phyloP scores from a whole-genome alignment of 2,797 vertebrate genomes.

The Xiphophorus birchmanni region DNA sequence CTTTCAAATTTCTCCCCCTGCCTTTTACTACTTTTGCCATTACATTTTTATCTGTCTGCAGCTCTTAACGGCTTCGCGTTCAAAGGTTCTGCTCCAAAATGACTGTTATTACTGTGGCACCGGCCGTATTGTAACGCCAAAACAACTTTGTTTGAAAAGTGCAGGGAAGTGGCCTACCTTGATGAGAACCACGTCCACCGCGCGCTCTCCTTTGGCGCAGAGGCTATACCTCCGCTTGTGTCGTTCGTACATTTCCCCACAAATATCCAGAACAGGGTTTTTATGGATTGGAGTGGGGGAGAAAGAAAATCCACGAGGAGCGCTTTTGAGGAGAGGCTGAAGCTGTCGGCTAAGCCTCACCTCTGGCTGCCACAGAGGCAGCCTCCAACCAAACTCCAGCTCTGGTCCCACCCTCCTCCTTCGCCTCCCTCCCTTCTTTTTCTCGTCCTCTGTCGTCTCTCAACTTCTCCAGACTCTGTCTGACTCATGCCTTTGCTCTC shows the following conservation, averaged over 20 bases:
- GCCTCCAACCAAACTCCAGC: slow-evolving; percentile 60
- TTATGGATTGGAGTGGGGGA: slow-evolving; percentile 20
- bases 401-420: slow-evolving; percentile 58
- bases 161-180: slow-evolving; percentile 85
- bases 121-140: slow-evolving; percentile 12
- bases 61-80: slow-evolving; percentile 33
- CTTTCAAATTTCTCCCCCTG: slow-evolving; percentile 23
- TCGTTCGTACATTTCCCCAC: slow-evolving; percentile 90
- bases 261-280: slow-evolving; percentile 49
- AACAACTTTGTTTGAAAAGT: slow-evolving; percentile 59
- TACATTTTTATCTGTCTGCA: slow-evolving; percentile 31
- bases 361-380: slow-evolving; percentile 73
- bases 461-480: slow-evolving; percentile 61
- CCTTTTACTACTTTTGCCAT: slow-evolving; percentile 31
- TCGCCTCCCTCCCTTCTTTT: slow-evolving; percentile 45
- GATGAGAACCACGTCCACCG: slow-evolving; percentile 92
- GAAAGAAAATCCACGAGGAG: slow-evolving; percentile 52
- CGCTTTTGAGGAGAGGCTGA: slow-evolving; percentile 52
- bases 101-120: slow-evolving; percentile 33
- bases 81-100: slow-evolving; percentile 25
- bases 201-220: slow-evolving; percentile 89
- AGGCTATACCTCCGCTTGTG: slow-evolving; percentile 95
- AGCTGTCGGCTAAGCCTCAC: slow-evolving; percentile 71
- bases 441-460: slow-evolving; percentile 58
- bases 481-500: slow-evolving; percentile 54